These are phyloP conservation scores for Mycalesis mineus DNA, from an alignment of 2,888 invertebrate species.

Conservation along the genomic window DNA sequence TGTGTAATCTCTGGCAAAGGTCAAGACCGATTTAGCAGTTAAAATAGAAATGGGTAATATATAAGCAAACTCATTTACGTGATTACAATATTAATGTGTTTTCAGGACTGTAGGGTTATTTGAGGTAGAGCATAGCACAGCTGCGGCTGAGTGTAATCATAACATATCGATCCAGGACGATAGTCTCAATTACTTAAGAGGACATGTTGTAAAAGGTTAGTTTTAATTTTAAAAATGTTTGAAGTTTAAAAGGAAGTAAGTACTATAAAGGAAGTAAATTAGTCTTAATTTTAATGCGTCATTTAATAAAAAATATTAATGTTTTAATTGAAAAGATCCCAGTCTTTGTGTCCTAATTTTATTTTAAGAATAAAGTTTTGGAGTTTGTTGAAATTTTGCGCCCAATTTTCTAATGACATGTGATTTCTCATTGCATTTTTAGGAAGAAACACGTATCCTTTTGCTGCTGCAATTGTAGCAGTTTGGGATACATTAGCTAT, in stretches of 20 bases:
- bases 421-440: not conserved
- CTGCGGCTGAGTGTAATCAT: slow-evolving; percentile 41
- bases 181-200: not conserved
- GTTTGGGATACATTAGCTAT: slow-evolving; percentile 84
- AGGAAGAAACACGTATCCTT: slow-evolving; percentile 84
- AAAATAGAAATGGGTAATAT: not conserved
- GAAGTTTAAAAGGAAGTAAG: too few species aligned
- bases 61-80: not conserved
- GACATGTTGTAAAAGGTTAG: not conserved
- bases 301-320: too few species aligned
- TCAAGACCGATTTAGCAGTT: too few species aligned
- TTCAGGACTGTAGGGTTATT: slow-evolving; percentile 45
- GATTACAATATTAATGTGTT: slow-evolving; percentile 9
- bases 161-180: slow-evolving; percentile 37
- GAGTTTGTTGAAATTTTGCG: too few species aligned
- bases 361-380: too few species aligned
- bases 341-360: too few species aligned
- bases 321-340: too few species aligned
- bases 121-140: slow-evolving; percentile 34
- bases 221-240: too few species aligned
- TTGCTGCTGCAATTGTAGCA: slow-evolving; percentile 83
- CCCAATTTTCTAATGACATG: not conserved
- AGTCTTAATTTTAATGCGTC: too few species aligned
- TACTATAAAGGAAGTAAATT: too few species aligned
- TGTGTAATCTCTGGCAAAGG: too few species aligned